Percentiles rank a stretch among this genome's conserved stretches.
Conservation (phyloP, 2,888 invertebrate genomes). For the Eristalis arbustorum region DNA sequence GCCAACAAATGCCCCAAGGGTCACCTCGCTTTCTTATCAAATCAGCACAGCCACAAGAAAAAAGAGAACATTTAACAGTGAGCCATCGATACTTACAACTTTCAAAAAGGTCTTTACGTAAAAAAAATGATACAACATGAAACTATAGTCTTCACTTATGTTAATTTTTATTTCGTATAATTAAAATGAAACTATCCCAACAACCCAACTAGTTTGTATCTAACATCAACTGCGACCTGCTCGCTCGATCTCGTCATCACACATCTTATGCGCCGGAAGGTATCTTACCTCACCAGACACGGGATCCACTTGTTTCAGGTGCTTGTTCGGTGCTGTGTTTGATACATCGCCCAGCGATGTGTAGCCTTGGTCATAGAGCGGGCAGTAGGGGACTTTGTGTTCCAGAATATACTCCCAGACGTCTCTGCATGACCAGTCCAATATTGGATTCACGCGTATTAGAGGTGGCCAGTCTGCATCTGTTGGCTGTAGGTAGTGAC, state of each 20-base stretch:
- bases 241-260: slow-evolving; percentile 76
- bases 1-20: slow-evolving; percentile 99
- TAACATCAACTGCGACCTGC: slow-evolving; percentile 74
- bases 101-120: slow-evolving; percentile 26
- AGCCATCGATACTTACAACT: slow-evolving; percentile 18
- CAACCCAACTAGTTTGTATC: not conserved
- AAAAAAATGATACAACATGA: slow-evolving; percentile 38
- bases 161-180: slow-evolving; percentile 66
- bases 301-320: slow-evolving; percentile 82
- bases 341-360: slow-evolving; percentile 92
- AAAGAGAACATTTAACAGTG: slow-evolving; percentile 60
- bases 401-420: slow-evolving; percentile 94
- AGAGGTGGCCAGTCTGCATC: slow-evolving; percentile 95
- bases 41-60: slow-evolving; percentile 78
- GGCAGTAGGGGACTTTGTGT: slow-evolving; percentile 92
- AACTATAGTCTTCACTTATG: slow-evolving; percentile 59
- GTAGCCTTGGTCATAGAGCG: slow-evolving; percentile 93
- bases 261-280: slow-evolving; percentile 86
- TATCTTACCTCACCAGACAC: slow-evolving; percentile 81
- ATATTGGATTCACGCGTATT: slow-evolving; percentile 92
- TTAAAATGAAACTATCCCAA: slow-evolving; percentile 58
- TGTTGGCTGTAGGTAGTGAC: slow-evolving; percentile 83
- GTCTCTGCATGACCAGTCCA: slow-evolving; percentile 95
- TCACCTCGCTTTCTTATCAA: slow-evolving; percentile 95
- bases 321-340: slow-evolving; percentile 91